Base-by-base conservation (phyloP, 2,888 invertebrate species). In the Drosophila birchii region DNA sequence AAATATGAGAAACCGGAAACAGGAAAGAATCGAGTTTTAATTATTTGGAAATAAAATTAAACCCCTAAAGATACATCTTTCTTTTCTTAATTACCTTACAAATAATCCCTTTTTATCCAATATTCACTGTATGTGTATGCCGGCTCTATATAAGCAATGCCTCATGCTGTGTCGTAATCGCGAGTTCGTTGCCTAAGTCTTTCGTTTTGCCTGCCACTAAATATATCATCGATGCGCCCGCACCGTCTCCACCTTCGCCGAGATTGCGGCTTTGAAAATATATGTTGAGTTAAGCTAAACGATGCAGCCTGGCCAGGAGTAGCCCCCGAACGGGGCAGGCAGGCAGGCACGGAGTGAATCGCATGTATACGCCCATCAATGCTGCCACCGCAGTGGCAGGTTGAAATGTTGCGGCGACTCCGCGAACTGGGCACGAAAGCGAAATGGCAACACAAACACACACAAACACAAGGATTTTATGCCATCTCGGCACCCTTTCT, bases 341-440 rank as follows among this genome's bases (percentile, higher is more conserved):
- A 73, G 80, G 89, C 78, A 79, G 84, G 75, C 86, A 73, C 67
- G 88, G 86, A 89, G 88, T 79, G 86, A 89, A 89, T 86, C 83
- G 88, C 84, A 84, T 81, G 88, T 89, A 90, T 81, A 89, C 91
- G 91, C 86, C 86, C 90, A 90, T 90, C 90, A 86, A 84, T 90
- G 86, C 86, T 87, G 90, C 86, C 89, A 89, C 89, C 79, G 84
- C 87, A 78, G 86, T 86, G 90, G 89, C 86, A 86, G 90, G 90
- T 90, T 86, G 90, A 90, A 90, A 88, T 86, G 78, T 80, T 89
- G 86, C 86, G 78, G 79, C 75, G 59, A 78, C 75, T 66, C 57
- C 69, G 74, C 77, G 74, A 64, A 63, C 67, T 76, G 79, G 76
- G 82, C 90, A 90, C 90, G 91, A 91, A 91, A 91, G 90, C 89